A percentile compares a stretch with the other conserved stretches of the same genome.
These are phyloP conservation scores for Micronycteris hirsuta DNA, from an alignment of 2,113 vertebrate genomes.

Conservation along the genomic window DNA sequence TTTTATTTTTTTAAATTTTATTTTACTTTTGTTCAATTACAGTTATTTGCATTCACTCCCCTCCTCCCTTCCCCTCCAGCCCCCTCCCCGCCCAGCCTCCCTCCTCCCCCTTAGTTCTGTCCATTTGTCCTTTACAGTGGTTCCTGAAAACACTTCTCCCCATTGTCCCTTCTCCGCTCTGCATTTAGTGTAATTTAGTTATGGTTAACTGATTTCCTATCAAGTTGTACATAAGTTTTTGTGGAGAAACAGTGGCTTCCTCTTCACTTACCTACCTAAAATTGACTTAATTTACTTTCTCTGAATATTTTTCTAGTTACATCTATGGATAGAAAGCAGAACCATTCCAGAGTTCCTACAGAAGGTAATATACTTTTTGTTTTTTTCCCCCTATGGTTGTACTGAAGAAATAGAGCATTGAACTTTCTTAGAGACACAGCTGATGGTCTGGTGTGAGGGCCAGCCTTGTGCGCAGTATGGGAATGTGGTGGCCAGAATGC, in stretches of 20 bases:
- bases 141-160: too few relatives aligned
- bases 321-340: fast-evolving
- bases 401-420: neutral
- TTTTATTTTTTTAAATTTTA: too few relatives aligned
- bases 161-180: too few relatives aligned
- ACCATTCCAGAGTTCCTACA: fast-evolving
- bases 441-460: neutral
- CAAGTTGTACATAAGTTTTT: neutral
- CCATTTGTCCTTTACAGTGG: too few relatives aligned
- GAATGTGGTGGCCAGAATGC: neutral
- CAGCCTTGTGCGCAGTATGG: neutral
- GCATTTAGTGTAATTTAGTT: neutral
- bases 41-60: too few relatives aligned
- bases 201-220: neutral
- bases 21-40: too few relatives aligned
- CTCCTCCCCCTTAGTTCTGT: too few relatives aligned
- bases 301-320: slow-evolving; percentile 46
- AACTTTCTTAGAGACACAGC: neutral
- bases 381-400: too few relatives aligned
- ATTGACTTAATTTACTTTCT: neutral
- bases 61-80: too few relatives aligned
- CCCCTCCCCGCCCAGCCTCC: too few relatives aligned
- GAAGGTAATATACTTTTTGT: slow-evolving; percentile 1
- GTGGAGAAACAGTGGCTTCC: neutral
- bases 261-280: neutral